phyloP scores from a whole-genome alignment of 2,797 vertebrate species.

The Halcyon leucocephala region DNA sequence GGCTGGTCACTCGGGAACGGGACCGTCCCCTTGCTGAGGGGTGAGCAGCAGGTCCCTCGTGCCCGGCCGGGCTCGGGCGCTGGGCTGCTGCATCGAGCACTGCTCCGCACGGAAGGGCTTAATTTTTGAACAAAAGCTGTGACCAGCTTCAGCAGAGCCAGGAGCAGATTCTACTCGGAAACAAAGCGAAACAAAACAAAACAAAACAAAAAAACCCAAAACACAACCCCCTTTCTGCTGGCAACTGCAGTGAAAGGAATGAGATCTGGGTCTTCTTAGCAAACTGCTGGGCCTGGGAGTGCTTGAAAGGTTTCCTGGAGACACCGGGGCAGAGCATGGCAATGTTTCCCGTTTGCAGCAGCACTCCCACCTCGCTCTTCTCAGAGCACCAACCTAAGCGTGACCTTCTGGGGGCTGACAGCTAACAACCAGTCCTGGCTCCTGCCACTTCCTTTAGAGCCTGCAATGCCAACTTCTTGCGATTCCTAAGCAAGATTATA shows the following conservation, averaged over 20 bases:
- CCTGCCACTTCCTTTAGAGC: constrained; percentile 26
- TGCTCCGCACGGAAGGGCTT: neutral
- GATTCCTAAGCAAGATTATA: neutral
- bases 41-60: neutral
- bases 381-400: neutral
- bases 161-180: neutral
- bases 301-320: constrained; percentile 49
- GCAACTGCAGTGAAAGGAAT: neutral
- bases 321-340: neutral
- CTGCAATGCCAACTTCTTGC: neutral
- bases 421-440: constrained; percentile 25
- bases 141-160: neutral
- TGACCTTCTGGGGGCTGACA: neutral
- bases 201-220: neutral
- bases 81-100: neutral
- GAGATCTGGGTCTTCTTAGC: constrained; percentile 26
- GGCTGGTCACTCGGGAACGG: neutral
- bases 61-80: neutral
- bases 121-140: neutral
- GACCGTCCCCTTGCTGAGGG: too few relatives aligned
- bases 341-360: constrained; percentile 15
- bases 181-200: neutral
- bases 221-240: neutral
- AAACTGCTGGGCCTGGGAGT: constrained; percentile 19
- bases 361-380: neutral